These are phyloP conservation scores for Tachysurus vachellii DNA, from an alignment of 2,113 vertebrate genomes.

Conservation along the genomic window DNA sequence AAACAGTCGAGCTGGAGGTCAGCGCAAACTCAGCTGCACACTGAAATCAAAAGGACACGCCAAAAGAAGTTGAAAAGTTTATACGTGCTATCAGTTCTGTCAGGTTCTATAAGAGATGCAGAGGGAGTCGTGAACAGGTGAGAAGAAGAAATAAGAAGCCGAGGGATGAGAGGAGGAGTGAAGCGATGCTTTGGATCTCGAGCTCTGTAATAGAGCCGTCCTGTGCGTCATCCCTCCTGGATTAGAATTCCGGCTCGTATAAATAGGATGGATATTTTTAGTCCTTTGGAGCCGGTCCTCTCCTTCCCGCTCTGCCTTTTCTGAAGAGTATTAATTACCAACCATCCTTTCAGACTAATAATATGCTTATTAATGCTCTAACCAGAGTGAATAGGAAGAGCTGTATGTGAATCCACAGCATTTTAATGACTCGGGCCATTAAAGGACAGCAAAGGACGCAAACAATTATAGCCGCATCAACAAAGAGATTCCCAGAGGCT, in stretches of 20 bases:
- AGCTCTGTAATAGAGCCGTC: slow-evolving; percentile 43
- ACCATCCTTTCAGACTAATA: slow-evolving; percentile 62
- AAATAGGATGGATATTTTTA: slow-evolving; percentile 62
- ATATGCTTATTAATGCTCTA: slow-evolving; percentile 57
- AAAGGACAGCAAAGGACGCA: not conserved
- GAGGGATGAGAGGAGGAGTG: slow-evolving; percentile 21
- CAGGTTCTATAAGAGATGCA: not conserved
- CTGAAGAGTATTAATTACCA: slow-evolving; percentile 64
- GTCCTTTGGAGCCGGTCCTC: slow-evolving; percentile 36
- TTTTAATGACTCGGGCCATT: not conserved
- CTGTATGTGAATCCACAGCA: slow-evolving; percentile 6
- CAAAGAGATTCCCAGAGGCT: not conserved
- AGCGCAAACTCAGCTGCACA: not conserved
- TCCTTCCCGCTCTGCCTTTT: slow-evolving; percentile 28
- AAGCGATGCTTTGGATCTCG: slow-evolving; percentile 29
- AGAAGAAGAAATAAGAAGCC: slow-evolving; percentile 3
- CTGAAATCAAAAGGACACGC: not conserved
- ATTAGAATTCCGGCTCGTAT: slow-evolving; percentile 58
- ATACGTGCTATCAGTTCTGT: not conserved
- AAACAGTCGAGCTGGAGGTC: not conserved
- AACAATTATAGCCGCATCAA: not conserved
- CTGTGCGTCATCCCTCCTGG: slow-evolving; percentile 51
- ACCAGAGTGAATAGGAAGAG: slow-evolving; percentile 5
- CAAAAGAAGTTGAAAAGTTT: not conserved
- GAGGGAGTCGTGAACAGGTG: not conserved